Evolutionary conservation across 1,140 invertebrate species (phyloP).

Genomic region (Homarus americanus): DNA sequence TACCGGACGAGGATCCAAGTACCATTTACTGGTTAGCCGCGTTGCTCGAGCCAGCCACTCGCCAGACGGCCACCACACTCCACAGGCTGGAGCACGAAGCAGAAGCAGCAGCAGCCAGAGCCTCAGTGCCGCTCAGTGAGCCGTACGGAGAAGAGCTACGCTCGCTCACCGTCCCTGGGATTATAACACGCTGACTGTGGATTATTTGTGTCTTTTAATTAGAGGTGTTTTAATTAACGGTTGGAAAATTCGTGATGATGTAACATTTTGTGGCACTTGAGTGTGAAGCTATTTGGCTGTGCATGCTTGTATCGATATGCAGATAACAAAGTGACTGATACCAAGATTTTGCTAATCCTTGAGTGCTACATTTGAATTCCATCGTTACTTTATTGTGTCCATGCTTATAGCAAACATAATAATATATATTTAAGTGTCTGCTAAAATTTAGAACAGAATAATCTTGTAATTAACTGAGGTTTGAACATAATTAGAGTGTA

Average conservation of each 20-base stretch:
- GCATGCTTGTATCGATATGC: slow-evolving; percentile 26
- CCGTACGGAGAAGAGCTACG: slow-evolving; percentile 32
- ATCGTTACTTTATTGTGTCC: no score
- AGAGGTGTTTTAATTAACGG: slow-evolving; percentile 4
- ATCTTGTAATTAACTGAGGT: neutral
- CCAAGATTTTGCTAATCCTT: neutral
- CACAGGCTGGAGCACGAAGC: no score
- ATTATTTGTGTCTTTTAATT: slow-evolving; percentile 40
- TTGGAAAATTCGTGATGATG: neutral
- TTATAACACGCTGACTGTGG: slow-evolving; percentile 55
- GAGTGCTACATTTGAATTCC: neutral
- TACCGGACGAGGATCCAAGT: neutral
- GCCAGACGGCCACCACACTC: neutral
- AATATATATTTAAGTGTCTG: slow-evolving; percentile 8
- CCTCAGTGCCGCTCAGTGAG: slow-evolving; percentile 58
- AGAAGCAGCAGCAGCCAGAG: neutral
- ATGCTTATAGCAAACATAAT: neutral
- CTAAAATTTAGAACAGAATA: neutral
- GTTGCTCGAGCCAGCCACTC: neutral
- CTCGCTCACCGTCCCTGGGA: slow-evolving; percentile 37
- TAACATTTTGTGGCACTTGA: neutral
- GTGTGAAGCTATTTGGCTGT: slow-evolving; percentile 8
- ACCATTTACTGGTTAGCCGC: neutral
- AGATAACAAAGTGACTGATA: slow-evolving; percentile 3
- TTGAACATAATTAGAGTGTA: neutral